phyloP scores from a whole-genome alignment of 2,888 invertebrate species.

The Tortrix viridana region DNA sequence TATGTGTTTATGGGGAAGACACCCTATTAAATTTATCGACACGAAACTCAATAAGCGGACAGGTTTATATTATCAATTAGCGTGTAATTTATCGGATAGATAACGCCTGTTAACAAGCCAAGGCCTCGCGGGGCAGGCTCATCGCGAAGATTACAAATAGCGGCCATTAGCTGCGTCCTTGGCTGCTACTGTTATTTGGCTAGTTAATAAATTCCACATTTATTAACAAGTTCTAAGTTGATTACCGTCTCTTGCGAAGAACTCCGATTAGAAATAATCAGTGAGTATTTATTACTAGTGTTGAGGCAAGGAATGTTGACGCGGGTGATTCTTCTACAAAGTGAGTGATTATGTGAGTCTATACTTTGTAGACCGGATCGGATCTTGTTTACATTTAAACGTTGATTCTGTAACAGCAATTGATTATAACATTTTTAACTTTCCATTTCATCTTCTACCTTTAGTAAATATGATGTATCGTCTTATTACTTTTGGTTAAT shows the following conservation, averaged over 20 bases:
- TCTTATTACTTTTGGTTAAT: neutral
- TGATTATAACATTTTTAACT: no score
- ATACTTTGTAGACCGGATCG: no score
- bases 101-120: slow-evolving; percentile 32
- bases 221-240: neutral
- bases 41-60: slow-evolving; percentile 4
- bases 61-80: slow-evolving; percentile 34
- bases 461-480: neutral
- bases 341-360: no score
- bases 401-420: no score
- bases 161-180: slow-evolving; percentile 30
- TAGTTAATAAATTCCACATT: slow-evolving; percentile 19
- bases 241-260: no score
- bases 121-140: slow-evolving; percentile 27
- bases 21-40: neutral
- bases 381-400: no score
- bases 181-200: slow-evolving; percentile 18
- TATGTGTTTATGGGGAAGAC: no score
- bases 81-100: slow-evolving; percentile 31
- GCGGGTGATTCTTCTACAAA: no score
- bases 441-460: no score
- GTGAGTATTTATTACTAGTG: no score
- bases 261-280: no score
- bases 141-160: slow-evolving; percentile 28
- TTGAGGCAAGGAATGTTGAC: no score